Evolutionary conservation across 2,888 invertebrate genomes (phyloP).

Genomic region (Cremastinae sp.): DNA sequence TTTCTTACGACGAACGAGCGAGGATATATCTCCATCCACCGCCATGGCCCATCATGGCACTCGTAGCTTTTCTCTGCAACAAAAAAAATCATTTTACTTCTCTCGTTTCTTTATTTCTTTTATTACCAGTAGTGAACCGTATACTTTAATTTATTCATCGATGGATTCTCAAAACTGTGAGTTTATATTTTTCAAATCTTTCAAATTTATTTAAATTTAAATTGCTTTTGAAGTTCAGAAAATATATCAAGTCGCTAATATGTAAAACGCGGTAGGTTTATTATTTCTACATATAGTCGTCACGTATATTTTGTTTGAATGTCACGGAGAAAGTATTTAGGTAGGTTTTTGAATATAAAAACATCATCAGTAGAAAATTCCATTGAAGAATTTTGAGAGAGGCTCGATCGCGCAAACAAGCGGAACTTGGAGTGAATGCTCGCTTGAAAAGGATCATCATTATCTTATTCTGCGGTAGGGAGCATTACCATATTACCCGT

Average conservation of each 20-base stretch:
- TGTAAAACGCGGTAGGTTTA: no score
- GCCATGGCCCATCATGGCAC: slow-evolving; percentile 52
- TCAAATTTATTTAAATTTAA: no score
- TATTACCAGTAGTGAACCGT: no score
- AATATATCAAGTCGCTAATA: no score
- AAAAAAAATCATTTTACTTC: slow-evolving; percentile 21
- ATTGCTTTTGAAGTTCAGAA: no score
- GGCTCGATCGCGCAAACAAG: slow-evolving; percentile 5
- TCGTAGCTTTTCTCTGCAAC: not conserved
- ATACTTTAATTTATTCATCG: no score
- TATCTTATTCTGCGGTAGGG: slow-evolving; percentile 11
- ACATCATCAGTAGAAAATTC: not conserved
- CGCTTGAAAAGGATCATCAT: slow-evolving; percentile 44
- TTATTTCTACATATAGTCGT: no score
- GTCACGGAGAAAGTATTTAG: not conserved
- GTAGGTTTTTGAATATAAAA: slow-evolving; percentile 1
- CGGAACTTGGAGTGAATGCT: not conserved
- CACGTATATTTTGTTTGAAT: no score
- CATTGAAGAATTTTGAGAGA: slow-evolving; percentile 6
- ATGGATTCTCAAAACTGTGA: no score
- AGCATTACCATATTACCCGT: slow-evolving; percentile 47
- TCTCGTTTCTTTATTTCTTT: not conserved
- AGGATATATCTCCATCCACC: not conserved
- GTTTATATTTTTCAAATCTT: no score
- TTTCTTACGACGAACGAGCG: slow-evolving; percentile 49